Evolutionary conservation across 2,888 invertebrate species (phyloP), one percentile per base, ranked within the genome.

Genomic region (Drosophila leonis): DNA sequence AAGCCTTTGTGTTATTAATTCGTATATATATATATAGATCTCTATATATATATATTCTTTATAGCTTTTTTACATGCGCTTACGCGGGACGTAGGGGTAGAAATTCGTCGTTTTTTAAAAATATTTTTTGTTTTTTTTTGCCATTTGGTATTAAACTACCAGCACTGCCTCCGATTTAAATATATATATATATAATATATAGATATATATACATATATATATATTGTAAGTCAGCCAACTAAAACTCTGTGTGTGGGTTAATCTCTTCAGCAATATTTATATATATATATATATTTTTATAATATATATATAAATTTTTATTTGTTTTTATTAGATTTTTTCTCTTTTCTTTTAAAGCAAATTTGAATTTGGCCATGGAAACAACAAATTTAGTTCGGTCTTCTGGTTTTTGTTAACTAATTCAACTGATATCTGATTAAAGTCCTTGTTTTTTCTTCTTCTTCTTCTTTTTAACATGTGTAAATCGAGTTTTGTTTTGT

Each of bases 1-100:
- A 93, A 93, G 92, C 92, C 92, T 93, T 93, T 93, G 92, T 93
- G 92, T 92, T 92, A 87, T 74, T 74, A 68, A 67, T 57, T 64
- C 35, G 24, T 54, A 60, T 49, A 52, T 41, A 49, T 60, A 51
- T 63, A 31, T 63, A 61, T 52, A 59, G 52, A 68, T 61, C 61
- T 69, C 71, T 72, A 72, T 66, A 59, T 61, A 66, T 64, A 65
- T 71, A 74, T 75, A 73, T 66, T 29, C 27, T 48, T 48, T 48
- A 10, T 88, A 83, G 59, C 64, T 88, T 48, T 48, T 48, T 48
- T 78, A 71, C 87, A 75, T 82, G 83, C 83, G 83, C 64, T 76
- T 65, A 66, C 62, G 67, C 70, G 56, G 48, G 39, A 20, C 39
- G 44, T 29, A 48, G 49, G 51, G 72, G 56, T 51, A 69, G 65